Conservation (phyloP, 1,140 invertebrate species). For the Ostrea denselamellosa region DNA sequence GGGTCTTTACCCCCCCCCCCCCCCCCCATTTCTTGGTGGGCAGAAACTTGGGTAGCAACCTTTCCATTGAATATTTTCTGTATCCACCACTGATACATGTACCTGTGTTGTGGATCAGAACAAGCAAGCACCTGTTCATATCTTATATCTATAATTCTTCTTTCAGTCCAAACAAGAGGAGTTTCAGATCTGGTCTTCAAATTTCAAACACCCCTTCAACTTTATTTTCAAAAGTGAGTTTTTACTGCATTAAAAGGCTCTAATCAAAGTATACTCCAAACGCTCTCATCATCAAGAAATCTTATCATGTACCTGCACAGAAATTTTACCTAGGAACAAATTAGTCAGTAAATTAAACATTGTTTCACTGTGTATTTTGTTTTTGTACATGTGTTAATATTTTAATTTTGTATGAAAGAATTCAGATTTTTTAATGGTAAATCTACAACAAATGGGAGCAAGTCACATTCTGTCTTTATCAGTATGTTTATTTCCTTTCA, state of each 20-base stretch:
- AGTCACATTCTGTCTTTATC: not conserved
- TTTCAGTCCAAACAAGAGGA: constrained; percentile 68
- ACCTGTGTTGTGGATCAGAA: not conserved
- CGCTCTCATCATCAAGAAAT: not conserved
- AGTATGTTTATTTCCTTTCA: constrained; percentile 80
- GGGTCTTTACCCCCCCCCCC: no score
- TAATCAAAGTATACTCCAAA: no score
- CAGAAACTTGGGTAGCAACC: no score
- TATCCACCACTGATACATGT: not conserved
- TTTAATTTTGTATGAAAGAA: not conserved
- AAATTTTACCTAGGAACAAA: not conserved
- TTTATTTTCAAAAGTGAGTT: constrained; percentile 68
- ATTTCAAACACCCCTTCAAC: constrained; percentile 80
- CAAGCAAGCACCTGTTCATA: constrained; percentile 18
- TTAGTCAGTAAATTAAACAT: not conserved
- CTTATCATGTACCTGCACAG: not conserved
- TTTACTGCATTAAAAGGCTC: not conserved
- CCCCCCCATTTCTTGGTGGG: no score
- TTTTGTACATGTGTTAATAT: not conserved
- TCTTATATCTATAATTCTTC: not conserved
- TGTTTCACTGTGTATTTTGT: no score
- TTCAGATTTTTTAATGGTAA: not conserved
- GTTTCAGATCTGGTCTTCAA: constrained; percentile 84
- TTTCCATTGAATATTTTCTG: no score
- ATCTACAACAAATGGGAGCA: not conserved